These are phyloP conservation scores for Crotophaga sulcirostris DNA, from an alignment of 2,113 vertebrate genomes.

Conservation along the genomic window DNA sequence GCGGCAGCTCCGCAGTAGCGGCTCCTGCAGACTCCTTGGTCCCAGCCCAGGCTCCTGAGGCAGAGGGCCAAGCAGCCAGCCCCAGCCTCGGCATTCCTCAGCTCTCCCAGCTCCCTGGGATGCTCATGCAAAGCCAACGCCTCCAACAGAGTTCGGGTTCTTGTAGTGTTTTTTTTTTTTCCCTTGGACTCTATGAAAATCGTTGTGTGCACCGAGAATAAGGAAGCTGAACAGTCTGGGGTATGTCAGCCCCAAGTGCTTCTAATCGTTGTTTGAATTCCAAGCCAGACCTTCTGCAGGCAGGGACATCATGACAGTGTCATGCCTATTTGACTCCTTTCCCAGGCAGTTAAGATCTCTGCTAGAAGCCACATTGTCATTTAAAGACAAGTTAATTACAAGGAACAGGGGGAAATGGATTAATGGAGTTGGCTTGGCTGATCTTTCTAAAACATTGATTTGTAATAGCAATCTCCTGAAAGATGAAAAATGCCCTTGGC, in stretches of 20 bases:
- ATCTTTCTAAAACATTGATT: background rate
- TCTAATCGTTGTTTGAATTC: background rate
- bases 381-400: slow-evolving; percentile 18
- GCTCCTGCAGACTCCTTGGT: background rate
- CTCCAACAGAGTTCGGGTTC: background rate
- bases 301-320: background rate
- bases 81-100: background rate
- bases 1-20: background rate
- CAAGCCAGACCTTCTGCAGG: background rate
- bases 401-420: background rate
- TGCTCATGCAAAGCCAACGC: background rate
- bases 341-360: background rate
- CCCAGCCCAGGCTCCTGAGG: slow-evolving; percentile 15
- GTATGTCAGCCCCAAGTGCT: background rate
- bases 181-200: background rate
- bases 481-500: slow-evolving; percentile 25
- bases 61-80: slow-evolving; percentile 9
- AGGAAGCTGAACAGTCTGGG: background rate
- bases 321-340: background rate
- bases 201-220: background rate
- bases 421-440: background rate
- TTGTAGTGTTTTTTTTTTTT: background rate
- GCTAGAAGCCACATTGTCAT: background rate
- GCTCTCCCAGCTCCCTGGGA: background rate
- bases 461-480: background rate